phyloP scores from a whole-genome alignment of 2,888 invertebrate species.

The Anticlea derivata region DNA sequence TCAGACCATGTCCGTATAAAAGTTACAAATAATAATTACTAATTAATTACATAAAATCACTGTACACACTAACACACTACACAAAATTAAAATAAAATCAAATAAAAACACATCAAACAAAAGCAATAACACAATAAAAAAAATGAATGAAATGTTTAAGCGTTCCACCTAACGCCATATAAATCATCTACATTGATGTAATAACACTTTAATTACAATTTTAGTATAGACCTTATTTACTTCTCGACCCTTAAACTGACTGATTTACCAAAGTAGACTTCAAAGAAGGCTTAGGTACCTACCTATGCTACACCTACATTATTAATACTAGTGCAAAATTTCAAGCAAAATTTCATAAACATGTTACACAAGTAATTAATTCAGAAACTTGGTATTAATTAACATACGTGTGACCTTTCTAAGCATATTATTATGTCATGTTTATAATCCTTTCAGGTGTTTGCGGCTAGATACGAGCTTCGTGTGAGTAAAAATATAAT shows the following conservation, averaged over 20 bases:
- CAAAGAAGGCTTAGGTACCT: background rate
- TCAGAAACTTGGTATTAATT: constrained; percentile 12
- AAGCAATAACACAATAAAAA: too few species aligned
- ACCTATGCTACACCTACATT: background rate
- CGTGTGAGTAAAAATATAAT: background rate
- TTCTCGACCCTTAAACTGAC: background rate
- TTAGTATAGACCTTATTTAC: background rate
- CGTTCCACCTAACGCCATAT: too few species aligned
- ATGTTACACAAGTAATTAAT: constrained; percentile 12
- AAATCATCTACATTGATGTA: too few species aligned
- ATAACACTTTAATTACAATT: background rate
- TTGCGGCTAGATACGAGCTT: constrained; percentile 2
- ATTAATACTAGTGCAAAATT: background rate
- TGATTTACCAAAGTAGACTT: background rate
- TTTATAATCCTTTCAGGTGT: constrained; percentile 11
- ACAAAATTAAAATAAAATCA: too few species aligned
- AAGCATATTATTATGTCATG: constrained; percentile 12
- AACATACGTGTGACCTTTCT: constrained; percentile 16
- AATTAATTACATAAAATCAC: too few species aligned
- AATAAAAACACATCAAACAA: too few species aligned
- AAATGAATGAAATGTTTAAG: too few species aligned
- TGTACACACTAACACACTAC: too few species aligned
- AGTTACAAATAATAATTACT: too few species aligned
- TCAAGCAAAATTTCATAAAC: constrained; percentile 8
- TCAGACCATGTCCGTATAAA: too few species aligned